Conservation (phyloP, 2,113 vertebrate species). For the Orthochromis malagaraziensis region DNA sequence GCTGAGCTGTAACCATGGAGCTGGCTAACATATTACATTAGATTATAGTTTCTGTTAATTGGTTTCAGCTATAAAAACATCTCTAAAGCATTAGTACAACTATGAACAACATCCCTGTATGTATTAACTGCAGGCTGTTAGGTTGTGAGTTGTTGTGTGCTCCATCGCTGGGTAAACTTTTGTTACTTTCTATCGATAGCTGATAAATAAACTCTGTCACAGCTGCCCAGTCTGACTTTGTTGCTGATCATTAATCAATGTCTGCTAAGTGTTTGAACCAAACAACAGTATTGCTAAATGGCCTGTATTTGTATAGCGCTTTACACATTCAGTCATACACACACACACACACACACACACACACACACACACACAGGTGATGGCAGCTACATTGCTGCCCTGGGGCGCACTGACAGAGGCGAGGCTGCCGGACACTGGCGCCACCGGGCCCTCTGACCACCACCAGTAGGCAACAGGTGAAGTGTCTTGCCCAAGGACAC, state of each 20-base stretch:
- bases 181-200: not conserved
- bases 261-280: not conserved
- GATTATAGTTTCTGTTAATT: not conserved
- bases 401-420: not conserved
- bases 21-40: not conserved
- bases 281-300: not conserved
- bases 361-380: not conserved
- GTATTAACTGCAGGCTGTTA: not conserved
- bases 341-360: too few species aligned
- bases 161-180: not conserved
- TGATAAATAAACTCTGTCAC: not conserved
- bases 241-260: not conserved
- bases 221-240: not conserved
- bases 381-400: rapidly evolving
- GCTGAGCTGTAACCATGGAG: not conserved
- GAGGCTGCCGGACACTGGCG: rapidly evolving
- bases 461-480: not conserved
- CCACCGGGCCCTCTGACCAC: not conserved
- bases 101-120: not conserved
- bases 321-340: rapidly evolving
- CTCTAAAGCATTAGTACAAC: not conserved
- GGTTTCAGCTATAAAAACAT: not conserved
- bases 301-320: not conserved
- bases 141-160: not conserved
- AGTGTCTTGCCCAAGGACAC: not conserved